phyloP scores from a whole-genome alignment of 2,113 vertebrate genomes.

The Gobio gobio region DNA sequence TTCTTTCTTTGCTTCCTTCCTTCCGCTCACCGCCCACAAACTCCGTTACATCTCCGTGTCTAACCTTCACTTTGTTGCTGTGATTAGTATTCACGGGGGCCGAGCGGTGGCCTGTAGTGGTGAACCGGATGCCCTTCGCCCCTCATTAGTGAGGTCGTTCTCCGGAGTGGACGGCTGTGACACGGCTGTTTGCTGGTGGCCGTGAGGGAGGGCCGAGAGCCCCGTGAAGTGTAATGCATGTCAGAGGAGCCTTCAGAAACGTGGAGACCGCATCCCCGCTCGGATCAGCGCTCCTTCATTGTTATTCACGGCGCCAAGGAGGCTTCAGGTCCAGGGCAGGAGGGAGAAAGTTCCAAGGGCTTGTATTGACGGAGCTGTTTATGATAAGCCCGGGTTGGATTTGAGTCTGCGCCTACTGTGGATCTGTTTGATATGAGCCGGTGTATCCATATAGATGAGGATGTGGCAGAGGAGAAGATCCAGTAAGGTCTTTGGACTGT shows the following conservation, averaged over 20 bases:
- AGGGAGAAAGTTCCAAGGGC: slow-evolving; percentile 46
- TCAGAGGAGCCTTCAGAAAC: slow-evolving; percentile 49
- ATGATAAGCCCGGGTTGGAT: slow-evolving; percentile 43
- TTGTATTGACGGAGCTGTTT: slow-evolving; percentile 49
- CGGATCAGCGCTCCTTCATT: slow-evolving; percentile 44
- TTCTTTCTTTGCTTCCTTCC: background rate
- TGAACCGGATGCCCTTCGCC: slow-evolving; percentile 58
- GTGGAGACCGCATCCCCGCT: slow-evolving; percentile 39
- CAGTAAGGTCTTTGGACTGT: slow-evolving; percentile 10
- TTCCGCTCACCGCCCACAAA: slow-evolving; percentile 20
- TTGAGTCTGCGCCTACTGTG: slow-evolving; percentile 23
- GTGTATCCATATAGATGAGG: slow-evolving; percentile 33
- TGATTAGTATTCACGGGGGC: slow-evolving; percentile 63
- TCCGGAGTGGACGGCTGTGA: slow-evolving; percentile 60
- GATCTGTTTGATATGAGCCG: slow-evolving; percentile 23
- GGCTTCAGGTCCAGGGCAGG: slow-evolving; percentile 41
- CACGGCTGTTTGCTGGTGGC: slow-evolving; percentile 24
- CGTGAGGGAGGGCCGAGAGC: slow-evolving; percentile 1
- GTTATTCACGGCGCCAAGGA: slow-evolving; percentile 48
- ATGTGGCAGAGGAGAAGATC: slow-evolving; percentile 28
- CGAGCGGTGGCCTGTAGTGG: slow-evolving; percentile 58
- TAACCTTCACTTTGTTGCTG: slow-evolving; percentile 60
- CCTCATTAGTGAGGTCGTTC: slow-evolving; percentile 65
- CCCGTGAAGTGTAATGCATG: slow-evolving; percentile 57
- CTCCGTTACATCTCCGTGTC: slow-evolving; percentile 41